Evolutionary conservation across 2,113 vertebrate species (phyloP), one percentile per base, ranked within the genome.

Genomic region (Daubentonia madagascariensis): DNA sequence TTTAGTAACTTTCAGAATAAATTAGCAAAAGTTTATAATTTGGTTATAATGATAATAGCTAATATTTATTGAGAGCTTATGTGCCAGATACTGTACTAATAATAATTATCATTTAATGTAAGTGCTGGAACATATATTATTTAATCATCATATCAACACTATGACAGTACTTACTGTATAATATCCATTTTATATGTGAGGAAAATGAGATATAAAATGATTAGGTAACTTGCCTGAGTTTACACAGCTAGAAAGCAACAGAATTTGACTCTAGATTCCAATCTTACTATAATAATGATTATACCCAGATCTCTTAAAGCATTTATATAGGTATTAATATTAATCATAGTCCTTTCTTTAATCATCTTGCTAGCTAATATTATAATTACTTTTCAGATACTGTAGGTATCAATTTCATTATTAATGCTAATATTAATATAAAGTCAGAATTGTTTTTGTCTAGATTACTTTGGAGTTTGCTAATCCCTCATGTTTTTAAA

Each of bases 1-100:
- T 88, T 94, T 79, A 67, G 16, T 93, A 93, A 65, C 75, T 79
- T 88, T 73, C 11, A 91, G 59, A 87, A 86, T 95, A 85, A 87
- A n/a, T 54, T 91, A 68, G 61, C 13, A 48, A 75, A 93, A 95
- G 48, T 65, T 84, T 97, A 18, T 91, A 78, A 72, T 83, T 90
- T 96, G 91, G 1, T 94, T 14, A 79, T 89, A 84, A 87, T 72
- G 50, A 91, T 79, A 67, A 91, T 48, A 88, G 30, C 43, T 76
- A 90, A 54, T 81, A 67, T 75, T 89, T 91, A 68, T 75, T 89
- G n/a, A 85, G 12, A 23, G 50, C 8, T 73, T 85, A 54, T 75
- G 8, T 95, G 14, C 48, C 30, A 94, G 13, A 76, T 72, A 50
- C 32, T 57, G 0, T 43, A 0, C 59, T 90, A 65, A 73, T 85